Evolutionary conservation across 2,113 vertebrate genomes (phyloP), one percentile per base, ranked within the genome.

Genomic region (Erinaceus europaeus): DNA sequence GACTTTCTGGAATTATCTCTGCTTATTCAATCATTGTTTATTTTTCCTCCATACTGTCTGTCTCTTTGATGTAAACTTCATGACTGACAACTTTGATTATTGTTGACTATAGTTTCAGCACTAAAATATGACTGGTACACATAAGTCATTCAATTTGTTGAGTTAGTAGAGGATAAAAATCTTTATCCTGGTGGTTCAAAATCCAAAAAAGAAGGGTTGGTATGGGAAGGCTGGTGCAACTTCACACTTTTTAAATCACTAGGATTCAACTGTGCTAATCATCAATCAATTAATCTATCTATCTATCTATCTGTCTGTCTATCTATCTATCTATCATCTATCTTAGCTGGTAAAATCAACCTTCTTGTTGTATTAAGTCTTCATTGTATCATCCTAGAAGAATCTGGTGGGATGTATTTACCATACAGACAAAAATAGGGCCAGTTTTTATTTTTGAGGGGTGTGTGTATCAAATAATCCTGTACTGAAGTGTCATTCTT

Each of bases 131-230:
- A 68, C 21, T 44, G 36, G 46, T 38, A 50, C 27, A 36, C 48
- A 0, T 53, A 61, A 76, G 25, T 73, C 17, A 48, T 10, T 82
- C 7, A 64, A 21, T 64, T 59, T 81, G 72, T 80, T 44, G 36
- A 87, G 53, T 78, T 32, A 76, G 65, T 61, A 4, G 36, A 69
- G 5, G 42, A 64, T 55, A 48, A 48, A 61, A 65, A 74, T 15
- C 73, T 82, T 83, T 68, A 53, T 82, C 6, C 18, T 34, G 23
- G 21, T 0, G 6, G 6, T 55, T 90, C 64, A 75, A 71, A 87
- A 82, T 77, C 32, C 71, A 77, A 61, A n/a, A 82, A 65, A 76
- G 48, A 67, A 78, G 53, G 74, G 21, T 76, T 71, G 79, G 52
- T 46, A 48, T 46, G 23, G 46, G 83, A 78, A 85, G 14, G 10